Conservation (phyloP, 2,797 vertebrate genomes). For the Phrynocephalus guinanensis region DNA sequence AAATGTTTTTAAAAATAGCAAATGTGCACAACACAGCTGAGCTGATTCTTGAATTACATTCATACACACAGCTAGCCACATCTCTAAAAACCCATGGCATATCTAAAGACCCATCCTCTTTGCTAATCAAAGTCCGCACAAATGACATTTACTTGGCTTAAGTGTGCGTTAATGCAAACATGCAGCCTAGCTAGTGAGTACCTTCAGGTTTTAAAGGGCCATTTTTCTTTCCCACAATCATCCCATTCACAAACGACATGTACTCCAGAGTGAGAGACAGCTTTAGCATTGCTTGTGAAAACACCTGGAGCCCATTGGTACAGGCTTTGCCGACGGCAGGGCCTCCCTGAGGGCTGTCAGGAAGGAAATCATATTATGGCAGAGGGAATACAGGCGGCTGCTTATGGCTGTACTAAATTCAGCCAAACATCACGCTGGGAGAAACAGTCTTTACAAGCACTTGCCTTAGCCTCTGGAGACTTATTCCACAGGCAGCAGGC, state of each 20-base stretch:
- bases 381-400: conserved; percentile 13
- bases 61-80: background rate
- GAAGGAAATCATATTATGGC: conserved; percentile 29
- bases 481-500: background rate
- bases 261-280: conserved; percentile 29
- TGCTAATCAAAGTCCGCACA: conserved; percentile 6
- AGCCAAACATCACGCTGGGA: conserved; percentile 24
- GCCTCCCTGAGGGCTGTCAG: conserved; percentile 30
- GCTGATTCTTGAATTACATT: background rate
- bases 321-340: conserved; percentile 25
- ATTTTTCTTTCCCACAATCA: conserved; percentile 8
- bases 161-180: background rate
- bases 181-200: conserved; percentile 6
- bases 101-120: background rate
- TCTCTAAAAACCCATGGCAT: background rate
- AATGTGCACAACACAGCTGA: background rate
- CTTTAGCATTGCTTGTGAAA: conserved; percentile 40
- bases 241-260: conserved; percentile 30
- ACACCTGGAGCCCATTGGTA: conserved; percentile 16
- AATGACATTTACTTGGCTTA: background rate
- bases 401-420: conserved; percentile 19
- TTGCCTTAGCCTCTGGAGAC: conserved; percentile 13
- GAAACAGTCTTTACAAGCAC: conserved; percentile 34
- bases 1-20: background rate
- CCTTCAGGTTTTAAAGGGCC: conserved; percentile 15